Evolutionary conservation across 2,888 invertebrate species (phyloP), one percentile per base, ranked within the genome.

Genomic region (Campoplex nolae): DNA sequence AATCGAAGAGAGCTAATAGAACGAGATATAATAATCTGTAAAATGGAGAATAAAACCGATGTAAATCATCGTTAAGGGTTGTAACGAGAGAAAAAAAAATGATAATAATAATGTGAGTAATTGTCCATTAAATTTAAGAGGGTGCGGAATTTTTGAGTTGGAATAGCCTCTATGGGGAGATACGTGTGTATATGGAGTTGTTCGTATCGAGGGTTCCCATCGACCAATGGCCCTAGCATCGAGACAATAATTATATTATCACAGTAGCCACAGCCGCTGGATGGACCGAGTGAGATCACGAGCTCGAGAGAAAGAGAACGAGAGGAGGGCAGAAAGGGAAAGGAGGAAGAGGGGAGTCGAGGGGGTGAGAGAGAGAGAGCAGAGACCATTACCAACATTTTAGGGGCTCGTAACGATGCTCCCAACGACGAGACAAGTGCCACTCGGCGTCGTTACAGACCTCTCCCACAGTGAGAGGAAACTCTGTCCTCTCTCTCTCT

Each of bases 381-480:
- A 70, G 81, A 78, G 87, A 84, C 87, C 87, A 87, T 87, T 87
- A 87, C 87, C 84, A 82, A 87, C 87, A 84, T 87, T 87, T 87
- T 87, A 87, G 87, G 87, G 84, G 84, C 87, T 87, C 87, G 87
- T 87, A 84, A 87, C 87, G 87, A 84, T 82, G 82, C 84, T 82
- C 78, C 84, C 70, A 87, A 87, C 87, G 87, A 87, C 87, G 87
- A 87, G 87, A 87, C 84, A 87, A 87, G 87, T 84, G 87, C 87
- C 81, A 87, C 87, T 87, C 81, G 82, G 75, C 84, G 78, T 87
- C 87, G 87, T 87, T 87, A 84, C 87, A 82, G 68, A 75, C 56
- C 82, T 82, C 82, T 73, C 81, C 51, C 42, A 54, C 38, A 65
- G 71, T 28, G 73, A 80, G 76, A 68, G 62, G 75, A 75, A 82